Conservation (phyloP, 1,140 invertebrate genomes). For the Gerris buenoi region DNA sequence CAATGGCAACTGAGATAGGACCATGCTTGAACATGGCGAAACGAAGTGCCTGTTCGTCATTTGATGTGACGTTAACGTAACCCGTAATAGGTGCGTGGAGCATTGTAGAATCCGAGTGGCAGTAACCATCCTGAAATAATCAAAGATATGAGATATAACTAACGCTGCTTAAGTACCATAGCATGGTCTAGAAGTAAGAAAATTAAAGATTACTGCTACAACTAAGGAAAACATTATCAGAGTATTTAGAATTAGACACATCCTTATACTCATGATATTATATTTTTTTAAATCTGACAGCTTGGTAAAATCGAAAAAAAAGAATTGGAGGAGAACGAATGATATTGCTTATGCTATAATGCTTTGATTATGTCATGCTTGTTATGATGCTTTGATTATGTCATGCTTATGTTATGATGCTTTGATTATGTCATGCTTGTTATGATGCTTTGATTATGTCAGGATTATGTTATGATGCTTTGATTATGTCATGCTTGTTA, state of each 20-base stretch:
- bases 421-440: too few species aligned
- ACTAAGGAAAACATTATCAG: background rate
- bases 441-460: too few species aligned
- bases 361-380: too few species aligned
- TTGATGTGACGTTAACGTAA: conserved; percentile 76
- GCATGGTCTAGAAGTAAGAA: background rate
- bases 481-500: too few species aligned
- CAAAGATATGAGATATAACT: conserved; percentile 33
- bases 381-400: too few species aligned
- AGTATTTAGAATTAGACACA: background rate
- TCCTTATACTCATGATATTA: background rate
- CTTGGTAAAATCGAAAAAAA: background rate
- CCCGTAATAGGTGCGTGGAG: conserved; percentile 61
- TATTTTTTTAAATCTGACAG: background rate
- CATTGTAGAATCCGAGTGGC: conserved; percentile 60
- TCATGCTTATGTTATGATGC: too few species aligned
- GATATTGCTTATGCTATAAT: too few species aligned
- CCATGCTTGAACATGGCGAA: conserved; percentile 76
- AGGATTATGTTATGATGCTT: too few species aligned
- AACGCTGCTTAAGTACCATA: background rate
- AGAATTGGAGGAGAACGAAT: too few species aligned
- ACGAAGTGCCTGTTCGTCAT: conserved; percentile 59
- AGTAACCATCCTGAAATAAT: conserved; percentile 63
- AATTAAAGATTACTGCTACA: background rate
- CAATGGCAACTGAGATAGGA: conserved; percentile 82